Evolutionary conservation across 2,797 vertebrate species (phyloP), one percentile per base, ranked within the genome.

Genomic region (Protonibea diacanthus): DNA sequence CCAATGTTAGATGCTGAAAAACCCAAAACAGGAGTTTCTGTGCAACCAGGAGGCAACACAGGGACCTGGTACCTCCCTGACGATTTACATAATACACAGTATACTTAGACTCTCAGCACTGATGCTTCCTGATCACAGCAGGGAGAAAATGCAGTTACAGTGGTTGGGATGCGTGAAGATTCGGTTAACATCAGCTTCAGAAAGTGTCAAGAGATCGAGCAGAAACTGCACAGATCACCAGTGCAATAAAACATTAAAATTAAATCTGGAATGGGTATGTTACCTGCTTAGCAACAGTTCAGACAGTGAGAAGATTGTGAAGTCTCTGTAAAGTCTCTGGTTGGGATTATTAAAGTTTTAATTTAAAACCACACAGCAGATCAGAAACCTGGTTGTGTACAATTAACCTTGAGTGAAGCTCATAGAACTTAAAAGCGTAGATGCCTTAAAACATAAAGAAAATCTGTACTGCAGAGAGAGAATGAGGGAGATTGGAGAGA

Each of bases 401-500:
- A 42, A 55, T 40, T 42, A 20, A 78, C 61, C 14, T 6, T 51
- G 20, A 64, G 4, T 56, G 18, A 61, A 71, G 42, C 48, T 38
- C 14, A 56, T 45, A 40, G 10, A 66, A 17, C 14, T n/a, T 53
- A 23, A 15, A 83, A 21, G 47, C 18, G 72, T 45, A 10, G 6
- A 60, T 15, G 18, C n/a, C 53, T 17, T 47, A 59, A 72, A 74
- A 65, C 14, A 29, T 23, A 11, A 55, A 10, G 42, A 52, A 40
- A 15, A 62, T 55, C 47, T 40, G 8, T 23, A 21, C 18, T 3
- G 47, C 59, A 38, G 56, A 60, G 20, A 62, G 27, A 45, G 18
- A 63, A 58, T 38, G 75, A 53, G 20, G 10, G 13, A 47, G 64
- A 85, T 72, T 66, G 75, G 65, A 86, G 70, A 48, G 20, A n/a